phyloP scores from a whole-genome alignment of 2,888 invertebrate genomes.

The Tanypteryx hageni region DNA sequence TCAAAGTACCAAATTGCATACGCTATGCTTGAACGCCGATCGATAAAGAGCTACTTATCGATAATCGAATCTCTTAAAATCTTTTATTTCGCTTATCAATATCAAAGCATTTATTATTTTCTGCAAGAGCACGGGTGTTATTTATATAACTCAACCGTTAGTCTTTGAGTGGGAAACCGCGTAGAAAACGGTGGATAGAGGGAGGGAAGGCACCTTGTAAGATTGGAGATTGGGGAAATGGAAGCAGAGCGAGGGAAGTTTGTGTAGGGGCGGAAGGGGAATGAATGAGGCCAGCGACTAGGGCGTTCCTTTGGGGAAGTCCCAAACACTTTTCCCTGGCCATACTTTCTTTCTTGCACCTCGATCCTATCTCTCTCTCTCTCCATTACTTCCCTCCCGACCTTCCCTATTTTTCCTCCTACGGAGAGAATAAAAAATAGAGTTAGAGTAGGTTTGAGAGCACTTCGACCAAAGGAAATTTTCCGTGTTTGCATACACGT shows the following conservation, averaged over 20 bases:
- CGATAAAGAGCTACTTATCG: no score
- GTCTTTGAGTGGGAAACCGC: not conserved
- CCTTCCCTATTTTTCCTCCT: not conserved
- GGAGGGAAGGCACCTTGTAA: not conserved
- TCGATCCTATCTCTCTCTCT: not conserved
- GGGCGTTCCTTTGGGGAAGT: not conserved
- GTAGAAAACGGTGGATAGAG: not conserved
- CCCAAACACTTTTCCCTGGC: not conserved
- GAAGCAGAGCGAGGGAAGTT: not conserved
- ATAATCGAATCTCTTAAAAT: no score
- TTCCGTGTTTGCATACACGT: constrained; percentile 15
- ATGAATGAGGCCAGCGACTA: not conserved
- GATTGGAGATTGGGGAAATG: not conserved
- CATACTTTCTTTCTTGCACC: not conserved
- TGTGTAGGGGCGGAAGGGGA: not conserved
- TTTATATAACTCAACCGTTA: no score
- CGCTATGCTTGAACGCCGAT: no score
- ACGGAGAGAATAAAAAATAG: not conserved
- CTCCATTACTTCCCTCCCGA: not conserved
- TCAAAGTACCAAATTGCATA: no score
- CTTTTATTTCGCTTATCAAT: no score
- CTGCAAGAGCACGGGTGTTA: no score
- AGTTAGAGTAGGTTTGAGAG: constrained; percentile 7
- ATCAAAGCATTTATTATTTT: no score
- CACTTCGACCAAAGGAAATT: not conserved